phyloP scores from a whole-genome alignment of 2,888 invertebrate species.

The Eupithecia tripunctaria region DNA sequence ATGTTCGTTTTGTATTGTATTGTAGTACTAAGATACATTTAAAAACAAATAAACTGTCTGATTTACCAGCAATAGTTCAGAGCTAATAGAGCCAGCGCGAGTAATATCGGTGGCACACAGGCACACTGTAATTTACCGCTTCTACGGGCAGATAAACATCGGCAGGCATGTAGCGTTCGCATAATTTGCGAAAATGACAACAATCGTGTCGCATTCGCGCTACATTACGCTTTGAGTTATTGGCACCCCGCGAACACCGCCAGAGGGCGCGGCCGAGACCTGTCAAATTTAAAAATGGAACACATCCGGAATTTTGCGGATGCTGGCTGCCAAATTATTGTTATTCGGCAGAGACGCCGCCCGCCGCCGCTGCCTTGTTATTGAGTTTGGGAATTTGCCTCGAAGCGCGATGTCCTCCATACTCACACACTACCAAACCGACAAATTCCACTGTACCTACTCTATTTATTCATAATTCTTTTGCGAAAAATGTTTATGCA shows the following conservation, averaged over 20 bases:
- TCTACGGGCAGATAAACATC: constrained; percentile 77
- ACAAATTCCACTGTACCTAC: background rate
- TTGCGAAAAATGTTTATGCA: constrained; percentile 19
- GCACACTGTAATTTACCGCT: constrained; percentile 71
- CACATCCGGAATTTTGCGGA: constrained; percentile 79
- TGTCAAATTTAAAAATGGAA: constrained; percentile 84
- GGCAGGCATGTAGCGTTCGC: constrained; percentile 74
- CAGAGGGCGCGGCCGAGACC: constrained; percentile 60
- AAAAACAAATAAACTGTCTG: background rate
- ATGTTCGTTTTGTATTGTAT: too few relatives aligned
- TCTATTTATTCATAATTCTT: constrained; percentile 46
- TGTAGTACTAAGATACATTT: background rate
- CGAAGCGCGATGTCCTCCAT: constrained; percentile 53
- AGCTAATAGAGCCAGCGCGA: constrained; percentile 49
- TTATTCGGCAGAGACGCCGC: constrained; percentile 73
- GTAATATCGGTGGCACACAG: constrained; percentile 66
- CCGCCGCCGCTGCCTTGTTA: constrained; percentile 69
- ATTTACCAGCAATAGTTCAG: constrained; percentile 31
- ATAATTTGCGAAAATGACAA: constrained; percentile 82
- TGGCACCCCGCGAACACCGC: constrained; percentile 53
- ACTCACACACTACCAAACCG: background rate
- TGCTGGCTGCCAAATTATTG: constrained; percentile 81
- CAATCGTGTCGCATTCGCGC: constrained; percentile 76
- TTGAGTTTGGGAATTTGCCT: constrained; percentile 75
- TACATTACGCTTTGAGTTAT: constrained; percentile 78